Evolutionary conservation across 2,797 vertebrate species (phyloP).

Genomic region (Paramormyrops hopkinsi): DNA sequence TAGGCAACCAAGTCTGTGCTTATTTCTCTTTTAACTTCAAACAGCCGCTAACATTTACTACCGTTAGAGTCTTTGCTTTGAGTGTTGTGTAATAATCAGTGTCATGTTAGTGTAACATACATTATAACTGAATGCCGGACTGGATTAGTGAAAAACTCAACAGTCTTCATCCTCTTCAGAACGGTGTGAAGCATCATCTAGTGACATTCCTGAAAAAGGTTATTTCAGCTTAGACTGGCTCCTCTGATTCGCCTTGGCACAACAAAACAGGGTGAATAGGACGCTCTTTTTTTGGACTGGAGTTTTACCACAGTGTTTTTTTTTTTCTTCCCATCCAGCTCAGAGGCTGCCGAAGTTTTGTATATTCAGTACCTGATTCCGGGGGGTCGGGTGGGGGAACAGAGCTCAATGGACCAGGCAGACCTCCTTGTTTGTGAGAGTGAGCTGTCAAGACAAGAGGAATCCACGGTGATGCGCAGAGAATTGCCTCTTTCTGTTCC

Average conservation of each 20-base stretch:
- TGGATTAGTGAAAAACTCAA: not conserved
- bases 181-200: slow-evolving; percentile 18
- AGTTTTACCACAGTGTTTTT: slow-evolving; percentile 31
- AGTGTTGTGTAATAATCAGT: not conserved
- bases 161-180: slow-evolving; percentile 13
- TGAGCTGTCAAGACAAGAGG: slow-evolving; percentile 48
- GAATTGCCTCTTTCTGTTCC: slow-evolving; percentile 30
- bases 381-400: slow-evolving; percentile 19
- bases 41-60: not conserved
- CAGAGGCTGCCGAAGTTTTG: slow-evolving; percentile 30
- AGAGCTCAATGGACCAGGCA: slow-evolving; percentile 33
- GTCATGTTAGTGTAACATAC: not conserved
- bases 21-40: slow-evolving; percentile 10
- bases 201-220: slow-evolving; percentile 33
- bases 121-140: not conserved
- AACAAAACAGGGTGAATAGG: slow-evolving; percentile 24
- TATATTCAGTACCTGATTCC: slow-evolving; percentile 46
- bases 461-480: slow-evolving; percentile 30
- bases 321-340: slow-evolving; percentile 39
- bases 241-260: slow-evolving; percentile 32
- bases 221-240: slow-evolving; percentile 25
- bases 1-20: not conserved
- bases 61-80: not conserved
- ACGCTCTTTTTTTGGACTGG: slow-evolving; percentile 15
- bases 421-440: slow-evolving; percentile 43